Evolutionary conservation across 2,113 vertebrate genomes (phyloP).

Genomic region (Nicator chloris): DNA sequence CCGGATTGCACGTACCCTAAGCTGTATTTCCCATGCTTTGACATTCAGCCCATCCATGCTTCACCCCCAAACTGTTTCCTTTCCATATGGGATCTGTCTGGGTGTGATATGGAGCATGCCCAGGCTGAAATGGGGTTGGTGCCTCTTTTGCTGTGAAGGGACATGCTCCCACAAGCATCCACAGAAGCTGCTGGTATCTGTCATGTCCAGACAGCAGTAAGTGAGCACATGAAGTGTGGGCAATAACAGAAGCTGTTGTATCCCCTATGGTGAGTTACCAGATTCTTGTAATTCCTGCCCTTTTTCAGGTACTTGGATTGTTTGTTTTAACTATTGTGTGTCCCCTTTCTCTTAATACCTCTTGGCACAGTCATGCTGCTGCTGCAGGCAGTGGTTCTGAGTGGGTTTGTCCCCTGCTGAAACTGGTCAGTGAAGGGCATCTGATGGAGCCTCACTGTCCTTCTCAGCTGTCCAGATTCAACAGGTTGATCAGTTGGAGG

Average conservation of each 20-base stretch:
- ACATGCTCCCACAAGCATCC: neutral
- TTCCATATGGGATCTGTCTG: neutral
- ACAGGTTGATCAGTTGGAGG: neutral
- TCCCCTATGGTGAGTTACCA: neutral
- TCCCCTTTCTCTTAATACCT: neutral
- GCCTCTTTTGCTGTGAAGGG: neutral
- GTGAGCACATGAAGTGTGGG: neutral
- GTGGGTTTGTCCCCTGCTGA: neutral
- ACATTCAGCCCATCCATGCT: neutral
- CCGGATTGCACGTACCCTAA: constrained; percentile 10
- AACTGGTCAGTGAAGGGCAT: neutral
- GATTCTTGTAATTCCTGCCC: neutral
- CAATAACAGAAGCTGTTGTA: neutral
- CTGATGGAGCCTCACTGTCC: neutral
- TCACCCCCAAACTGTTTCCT: neutral
- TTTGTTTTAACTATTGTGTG: neutral
- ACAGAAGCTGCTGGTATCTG: neutral
- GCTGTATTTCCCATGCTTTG: constrained; percentile 18
- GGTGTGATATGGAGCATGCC: neutral
- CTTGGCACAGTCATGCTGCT: neutral
- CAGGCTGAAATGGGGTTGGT: neutral
- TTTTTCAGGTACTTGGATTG: neutral
- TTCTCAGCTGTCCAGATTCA: neutral
- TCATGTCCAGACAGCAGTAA: neutral
- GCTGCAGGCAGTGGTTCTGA: neutral